Conservation (phyloP, 2,113 vertebrate genomes). For the Oreochromis aureus region DNA sequence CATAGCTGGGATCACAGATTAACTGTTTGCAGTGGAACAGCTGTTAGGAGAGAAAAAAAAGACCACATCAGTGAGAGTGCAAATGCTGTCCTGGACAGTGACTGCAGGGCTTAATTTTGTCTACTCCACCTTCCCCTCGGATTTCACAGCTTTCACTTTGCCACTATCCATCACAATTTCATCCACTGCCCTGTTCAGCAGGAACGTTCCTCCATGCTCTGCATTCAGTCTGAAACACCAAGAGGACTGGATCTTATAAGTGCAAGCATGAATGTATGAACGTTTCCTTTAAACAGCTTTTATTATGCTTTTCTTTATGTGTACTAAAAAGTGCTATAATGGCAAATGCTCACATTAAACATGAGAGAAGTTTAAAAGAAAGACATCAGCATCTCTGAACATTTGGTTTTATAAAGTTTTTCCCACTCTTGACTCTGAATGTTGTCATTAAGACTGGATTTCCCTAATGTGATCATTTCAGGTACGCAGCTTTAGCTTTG, state of each 20-base stretch:
- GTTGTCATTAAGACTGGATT: background rate
- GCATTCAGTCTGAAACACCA: constrained; percentile 80
- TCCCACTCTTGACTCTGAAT: background rate
- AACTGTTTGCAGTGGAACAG: constrained; percentile 93
- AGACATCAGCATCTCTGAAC: background rate
- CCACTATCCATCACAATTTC: constrained; percentile 88
- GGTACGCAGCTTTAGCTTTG: background rate
- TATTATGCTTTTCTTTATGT: background rate
- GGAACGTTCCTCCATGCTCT: constrained; percentile 87
- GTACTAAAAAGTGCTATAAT: background rate
- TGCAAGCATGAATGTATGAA: background rate
- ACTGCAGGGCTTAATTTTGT: background rate
- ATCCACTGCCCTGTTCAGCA: constrained; percentile 87
- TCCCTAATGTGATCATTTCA: background rate
- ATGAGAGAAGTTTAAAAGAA: background rate
- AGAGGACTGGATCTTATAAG: background rate
- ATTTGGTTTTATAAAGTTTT: background rate
- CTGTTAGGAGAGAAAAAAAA: constrained; percentile 49
- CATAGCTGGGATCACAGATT: constrained; percentile 92
- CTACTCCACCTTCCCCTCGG: constrained; percentile 83
- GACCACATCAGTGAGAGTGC: background rate
- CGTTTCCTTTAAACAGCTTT: background rate
- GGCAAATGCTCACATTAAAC: background rate
- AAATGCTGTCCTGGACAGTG: background rate
- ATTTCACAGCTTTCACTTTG: constrained; percentile 87